These are phyloP conservation scores for Dinomys branickii DNA, from an alignment of 2,113 vertebrate species.

Conservation along the genomic window DNA sequence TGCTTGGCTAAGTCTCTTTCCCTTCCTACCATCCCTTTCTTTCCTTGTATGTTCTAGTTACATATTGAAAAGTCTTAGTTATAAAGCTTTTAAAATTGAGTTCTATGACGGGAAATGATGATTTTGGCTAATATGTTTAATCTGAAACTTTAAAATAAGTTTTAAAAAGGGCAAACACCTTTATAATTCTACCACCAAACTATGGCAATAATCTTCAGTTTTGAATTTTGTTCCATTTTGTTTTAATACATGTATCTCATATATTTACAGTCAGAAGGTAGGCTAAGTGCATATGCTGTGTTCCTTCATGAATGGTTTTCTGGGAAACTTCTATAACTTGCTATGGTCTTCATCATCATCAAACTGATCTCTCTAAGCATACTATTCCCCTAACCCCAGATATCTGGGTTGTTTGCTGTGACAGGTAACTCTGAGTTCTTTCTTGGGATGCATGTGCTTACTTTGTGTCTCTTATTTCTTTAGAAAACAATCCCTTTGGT, in stretches of 20 bases:
- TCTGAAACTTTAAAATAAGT: slow-evolving; percentile 30
- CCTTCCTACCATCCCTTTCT: rapidly evolving
- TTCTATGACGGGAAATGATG: slow-evolving; percentile 46
- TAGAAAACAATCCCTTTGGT: background rate
- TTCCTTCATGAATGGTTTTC: slow-evolving; percentile 1
- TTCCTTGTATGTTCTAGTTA: background rate
- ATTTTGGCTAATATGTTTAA: background rate
- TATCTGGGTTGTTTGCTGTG: background rate
- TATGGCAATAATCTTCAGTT: background rate
- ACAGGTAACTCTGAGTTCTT: background rate
- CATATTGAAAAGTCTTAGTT: background rate
- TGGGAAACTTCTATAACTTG: background rate
- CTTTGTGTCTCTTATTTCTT: slow-evolving; percentile 6
- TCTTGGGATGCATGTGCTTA: background rate
- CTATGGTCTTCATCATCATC: background rate
- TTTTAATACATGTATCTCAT: background rate
- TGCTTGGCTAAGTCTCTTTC: background rate
- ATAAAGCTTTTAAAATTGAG: slow-evolving; percentile 39
- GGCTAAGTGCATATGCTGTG: background rate
- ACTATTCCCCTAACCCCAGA: background rate
- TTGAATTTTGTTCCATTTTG: slow-evolving; percentile 37
- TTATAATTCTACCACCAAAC: background rate
- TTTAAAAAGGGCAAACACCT: background rate
- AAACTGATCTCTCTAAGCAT: slow-evolving; percentile 43
- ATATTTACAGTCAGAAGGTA: background rate